A percentile compares a stretch with the other conserved stretches of the same genome.
phyloP scores from a whole-genome alignment of 2,888 invertebrate species.

The Minunthozetes semirufus region DNA sequence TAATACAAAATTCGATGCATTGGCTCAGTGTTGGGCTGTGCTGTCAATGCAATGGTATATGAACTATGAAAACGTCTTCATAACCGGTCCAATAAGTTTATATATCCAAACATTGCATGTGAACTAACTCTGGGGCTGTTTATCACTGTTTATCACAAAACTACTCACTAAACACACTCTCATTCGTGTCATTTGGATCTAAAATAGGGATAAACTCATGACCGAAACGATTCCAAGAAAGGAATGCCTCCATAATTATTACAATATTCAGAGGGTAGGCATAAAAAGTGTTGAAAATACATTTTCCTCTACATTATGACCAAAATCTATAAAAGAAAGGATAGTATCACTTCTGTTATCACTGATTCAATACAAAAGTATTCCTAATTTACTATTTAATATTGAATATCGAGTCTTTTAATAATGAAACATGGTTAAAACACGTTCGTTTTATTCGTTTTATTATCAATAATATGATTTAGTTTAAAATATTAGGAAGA shows the following conservation, averaged over 20 bases:
- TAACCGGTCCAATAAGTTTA: background rate
- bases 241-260: background rate
- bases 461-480: too few relatives aligned
- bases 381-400: too few relatives aligned
- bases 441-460: too few relatives aligned
- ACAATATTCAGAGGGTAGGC: too few relatives aligned
- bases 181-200: background rate
- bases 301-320: too few relatives aligned
- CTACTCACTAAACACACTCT: background rate
- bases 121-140: background rate
- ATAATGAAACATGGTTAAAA: too few relatives aligned
- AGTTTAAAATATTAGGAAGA: too few relatives aligned
- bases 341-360: too few relatives aligned
- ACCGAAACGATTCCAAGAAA: background rate
- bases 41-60: background rate
- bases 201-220: background rate
- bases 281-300: too few relatives aligned
- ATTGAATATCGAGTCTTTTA: too few relatives aligned
- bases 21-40: background rate
- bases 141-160: background rate
- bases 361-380: too few relatives aligned
- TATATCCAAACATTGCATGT: background rate
- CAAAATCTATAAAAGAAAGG: too few relatives aligned
- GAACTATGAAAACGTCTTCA: conserved; percentile 6
- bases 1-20: background rate